phyloP scores from a whole-genome alignment of 2,888 invertebrate genomes.

The Orthosia gracilis region DNA sequence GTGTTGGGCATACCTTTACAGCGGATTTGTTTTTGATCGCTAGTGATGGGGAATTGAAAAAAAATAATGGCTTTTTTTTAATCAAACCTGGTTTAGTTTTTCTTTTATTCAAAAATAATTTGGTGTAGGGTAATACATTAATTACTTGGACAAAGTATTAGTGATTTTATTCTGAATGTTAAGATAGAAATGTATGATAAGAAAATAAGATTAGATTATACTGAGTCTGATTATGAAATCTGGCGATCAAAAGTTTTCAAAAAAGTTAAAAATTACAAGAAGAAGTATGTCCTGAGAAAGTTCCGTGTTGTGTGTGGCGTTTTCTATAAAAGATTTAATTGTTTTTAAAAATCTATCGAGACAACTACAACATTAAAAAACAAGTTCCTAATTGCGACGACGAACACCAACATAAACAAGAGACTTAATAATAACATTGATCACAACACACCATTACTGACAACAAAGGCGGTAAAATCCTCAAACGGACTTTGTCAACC shows the following conservation, averaged over 20 bases:
- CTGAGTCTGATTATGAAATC: too few species aligned
- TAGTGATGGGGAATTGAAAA: background rate
- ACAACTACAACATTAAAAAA: conserved; percentile 1
- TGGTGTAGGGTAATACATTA: too few species aligned
- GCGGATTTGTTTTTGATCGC: background rate
- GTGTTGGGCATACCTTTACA: background rate
- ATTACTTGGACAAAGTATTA: background rate
- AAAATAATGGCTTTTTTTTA: too few species aligned
- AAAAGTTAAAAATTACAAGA: background rate
- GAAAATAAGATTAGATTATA: too few species aligned
- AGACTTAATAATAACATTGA: background rate
- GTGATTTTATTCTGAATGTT: background rate
- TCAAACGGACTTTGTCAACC: too few species aligned
- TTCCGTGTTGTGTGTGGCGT: conserved; percentile 51
- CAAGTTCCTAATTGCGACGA: background rate
- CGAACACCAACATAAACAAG: background rate
- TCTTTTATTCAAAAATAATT: too few species aligned
- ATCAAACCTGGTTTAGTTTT: background rate
- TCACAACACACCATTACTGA: too few species aligned
- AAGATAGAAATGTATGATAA: too few species aligned
- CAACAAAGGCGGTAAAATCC: too few species aligned
- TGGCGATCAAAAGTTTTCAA: conserved; percentile 7
- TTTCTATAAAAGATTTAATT: background rate
- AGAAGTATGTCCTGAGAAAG: conserved; percentile 2
- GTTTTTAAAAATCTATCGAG: background rate